Evolutionary conservation across 2,888 invertebrate species (phyloP).

Genomic region (Fragum fragum): DNA sequence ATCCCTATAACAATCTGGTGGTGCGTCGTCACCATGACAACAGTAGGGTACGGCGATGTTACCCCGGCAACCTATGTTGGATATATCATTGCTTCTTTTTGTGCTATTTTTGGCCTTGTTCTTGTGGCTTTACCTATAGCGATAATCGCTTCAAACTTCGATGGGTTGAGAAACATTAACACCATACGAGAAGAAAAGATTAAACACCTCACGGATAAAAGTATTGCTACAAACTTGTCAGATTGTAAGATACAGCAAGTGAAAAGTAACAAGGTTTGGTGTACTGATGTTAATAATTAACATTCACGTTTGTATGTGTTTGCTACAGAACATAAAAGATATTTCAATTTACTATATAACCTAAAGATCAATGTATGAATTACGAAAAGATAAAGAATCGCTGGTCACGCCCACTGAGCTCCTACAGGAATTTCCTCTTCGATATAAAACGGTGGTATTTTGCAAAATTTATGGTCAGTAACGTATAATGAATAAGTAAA

Average conservation of each 20-base stretch:
- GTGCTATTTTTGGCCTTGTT: slow-evolving; percentile 71
- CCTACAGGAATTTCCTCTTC: too few species aligned
- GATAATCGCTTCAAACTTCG: slow-evolving; percentile 75
- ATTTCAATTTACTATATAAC: too few species aligned
- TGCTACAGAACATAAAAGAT: too few species aligned
- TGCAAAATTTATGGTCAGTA: too few species aligned
- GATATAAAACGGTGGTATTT: too few species aligned
- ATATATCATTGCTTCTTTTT: slow-evolving; percentile 67
- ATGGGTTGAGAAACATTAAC: slow-evolving; percentile 63
- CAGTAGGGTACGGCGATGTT: slow-evolving; percentile 79
- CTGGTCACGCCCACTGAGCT: too few species aligned
- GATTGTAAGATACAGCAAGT: neutral
- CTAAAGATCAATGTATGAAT: too few species aligned
- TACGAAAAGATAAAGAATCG: too few species aligned
- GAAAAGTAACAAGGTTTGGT: slow-evolving; percentile 10
- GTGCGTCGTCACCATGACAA: slow-evolving; percentile 81
- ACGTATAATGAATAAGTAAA: too few species aligned
- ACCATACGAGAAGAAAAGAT: slow-evolving; percentile 37
- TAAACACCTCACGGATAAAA: neutral
- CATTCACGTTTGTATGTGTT: too few species aligned
- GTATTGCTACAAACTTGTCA: neutral
- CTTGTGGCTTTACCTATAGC: slow-evolving; percentile 75
- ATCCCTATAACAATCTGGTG: slow-evolving; percentile 79
- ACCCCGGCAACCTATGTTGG: slow-evolving; percentile 66
- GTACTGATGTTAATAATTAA: neutral